These are phyloP conservation scores for Argya squamiceps DNA, from an alignment of 2,797 vertebrate genomes.

Conservation along the genomic window DNA sequence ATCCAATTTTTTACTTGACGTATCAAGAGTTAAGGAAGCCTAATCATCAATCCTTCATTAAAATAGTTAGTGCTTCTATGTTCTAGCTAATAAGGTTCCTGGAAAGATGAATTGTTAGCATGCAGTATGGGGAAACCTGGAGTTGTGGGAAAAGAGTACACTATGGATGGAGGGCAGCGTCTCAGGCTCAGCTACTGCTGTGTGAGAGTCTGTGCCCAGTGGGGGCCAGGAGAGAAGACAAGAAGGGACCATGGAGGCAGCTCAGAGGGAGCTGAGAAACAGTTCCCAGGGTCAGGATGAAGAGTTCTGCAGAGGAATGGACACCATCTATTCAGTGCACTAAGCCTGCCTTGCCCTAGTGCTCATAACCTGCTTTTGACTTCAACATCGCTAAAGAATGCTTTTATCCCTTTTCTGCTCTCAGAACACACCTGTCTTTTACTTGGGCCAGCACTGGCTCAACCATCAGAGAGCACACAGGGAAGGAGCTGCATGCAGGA, in stretches of 20 bases:
- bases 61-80: neutral
- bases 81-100: neutral
- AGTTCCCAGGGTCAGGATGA: neutral
- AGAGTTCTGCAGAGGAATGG: neutral
- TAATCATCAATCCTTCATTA: neutral
- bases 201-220: neutral
- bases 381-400: neutral
- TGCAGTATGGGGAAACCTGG: neutral
- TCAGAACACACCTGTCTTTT: neutral
- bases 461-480: fast-evolving
- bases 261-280: neutral
- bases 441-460: neutral
- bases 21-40: neutral
- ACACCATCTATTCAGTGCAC: neutral
- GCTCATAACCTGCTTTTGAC: neutral
- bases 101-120: neutral
- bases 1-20: neutral
- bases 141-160: neutral
- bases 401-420: neutral
- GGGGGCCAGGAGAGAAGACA: neutral
- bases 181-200: neutral
- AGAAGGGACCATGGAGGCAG: neutral
- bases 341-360: neutral
- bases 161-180: fast-evolving
- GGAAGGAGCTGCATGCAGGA: neutral